Evolutionary conservation across 2,888 invertebrate species (phyloP), one percentile per base, ranked within the genome.

Genomic region (Rhagonycha lutea): DNA sequence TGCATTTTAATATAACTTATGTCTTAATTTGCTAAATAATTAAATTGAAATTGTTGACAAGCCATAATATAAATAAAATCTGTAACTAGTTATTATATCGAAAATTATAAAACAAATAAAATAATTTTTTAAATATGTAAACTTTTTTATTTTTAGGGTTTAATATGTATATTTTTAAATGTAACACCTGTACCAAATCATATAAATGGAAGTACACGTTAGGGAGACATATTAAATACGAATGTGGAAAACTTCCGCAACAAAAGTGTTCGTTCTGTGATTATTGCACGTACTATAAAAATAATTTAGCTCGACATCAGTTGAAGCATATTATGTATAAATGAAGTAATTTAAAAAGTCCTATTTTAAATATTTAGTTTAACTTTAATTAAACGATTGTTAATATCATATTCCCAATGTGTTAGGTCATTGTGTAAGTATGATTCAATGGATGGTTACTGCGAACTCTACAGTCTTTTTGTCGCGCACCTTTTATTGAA

Each of bases 131-230:
- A 47, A 47, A n/a, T 47, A 47, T 47, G n/a, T 47, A 47, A 18
- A 47, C n/a, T n/a, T n/a, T 47, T 47, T 47, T 47, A 47, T 47
- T 47, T 47, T 47, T 47, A 47, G 47, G 26, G 9, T 65, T 24
- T 65, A n/a, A 26, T 24, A 65, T 65, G 63, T 65, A 65, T 65
- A 65, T n/a, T 77, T 90, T 90, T 85, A 90, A 90, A 78, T 93
- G 93, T 87, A 90, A 89, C 81, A 89, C 89, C 79, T 95, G 95
- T 86, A 92, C 92, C 72, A 95, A 94, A 88, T 91, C 91, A 75
- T 95, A 95, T 89, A 92, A 92, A 86, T 91, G 91, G 86, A 92
- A 92, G 83, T 91, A 92, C 77, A 93, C 93, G 26, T 88, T 94
- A 74, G 91, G 91, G 83, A 91, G 93, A 77, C 94, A 94, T 86